These are phyloP conservation scores for Cyanoderma ruficeps DNA, from an alignment of 2,113 vertebrate species.

Conservation along the genomic window DNA sequence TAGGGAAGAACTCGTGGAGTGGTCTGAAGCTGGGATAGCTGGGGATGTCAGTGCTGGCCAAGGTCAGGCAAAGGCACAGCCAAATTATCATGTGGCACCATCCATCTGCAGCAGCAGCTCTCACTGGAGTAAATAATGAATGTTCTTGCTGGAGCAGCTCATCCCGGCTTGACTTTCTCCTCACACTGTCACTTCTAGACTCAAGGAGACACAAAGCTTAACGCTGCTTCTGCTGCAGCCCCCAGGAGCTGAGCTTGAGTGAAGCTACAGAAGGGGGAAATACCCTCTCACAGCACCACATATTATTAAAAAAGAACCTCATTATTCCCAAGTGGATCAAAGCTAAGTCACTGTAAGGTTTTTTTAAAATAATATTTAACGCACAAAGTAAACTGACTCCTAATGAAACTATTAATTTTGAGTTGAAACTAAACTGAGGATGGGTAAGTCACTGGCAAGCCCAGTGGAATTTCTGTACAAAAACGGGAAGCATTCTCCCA, in stretches of 20 bases:
- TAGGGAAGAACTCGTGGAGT: background rate
- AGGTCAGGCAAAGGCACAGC: background rate
- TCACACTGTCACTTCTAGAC: background rate
- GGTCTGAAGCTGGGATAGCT: background rate
- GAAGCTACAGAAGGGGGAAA: background rate
- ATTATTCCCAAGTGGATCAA: background rate
- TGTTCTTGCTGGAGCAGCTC: background rate
- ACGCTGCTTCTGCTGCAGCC: background rate
- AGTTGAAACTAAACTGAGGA: background rate
- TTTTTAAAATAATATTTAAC: constrained; percentile 3
- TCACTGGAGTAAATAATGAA: background rate
- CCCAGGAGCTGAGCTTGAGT: background rate
- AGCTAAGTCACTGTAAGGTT: background rate
- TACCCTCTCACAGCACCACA: background rate
- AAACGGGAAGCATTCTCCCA: constrained; percentile 19
- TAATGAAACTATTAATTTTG: background rate
- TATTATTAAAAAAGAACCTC: background rate
- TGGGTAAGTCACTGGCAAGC: background rate
- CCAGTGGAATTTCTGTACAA: background rate
- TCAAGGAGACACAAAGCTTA: background rate
- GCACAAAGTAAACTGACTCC: constrained; percentile 23
- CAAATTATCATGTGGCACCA: background rate
- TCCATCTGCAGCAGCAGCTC: background rate
- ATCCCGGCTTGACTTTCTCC: background rate
- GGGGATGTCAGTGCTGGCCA: background rate